Conservation (phyloP, 1,140 invertebrate genomes). For the Diachasma alloeum region DNA sequence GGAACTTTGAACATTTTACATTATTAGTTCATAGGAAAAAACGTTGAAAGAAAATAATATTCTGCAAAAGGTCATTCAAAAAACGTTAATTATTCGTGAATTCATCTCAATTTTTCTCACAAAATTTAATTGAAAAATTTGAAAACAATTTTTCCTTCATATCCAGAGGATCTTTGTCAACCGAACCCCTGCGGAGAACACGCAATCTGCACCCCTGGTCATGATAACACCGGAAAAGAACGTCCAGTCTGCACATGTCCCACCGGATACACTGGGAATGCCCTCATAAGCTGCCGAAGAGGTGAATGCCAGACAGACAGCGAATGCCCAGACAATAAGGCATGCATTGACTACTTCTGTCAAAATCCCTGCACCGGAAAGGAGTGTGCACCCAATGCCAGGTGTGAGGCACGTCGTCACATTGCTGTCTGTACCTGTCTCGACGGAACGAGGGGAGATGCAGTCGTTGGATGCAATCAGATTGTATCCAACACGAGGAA, state of each 20-base stretch:
- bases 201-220: constrained; percentile 82
- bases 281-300: constrained; percentile 73
- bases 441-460: constrained; percentile 83
- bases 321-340: constrained; percentile 76
- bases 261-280: constrained; percentile 82
- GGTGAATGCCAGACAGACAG: constrained; percentile 79
- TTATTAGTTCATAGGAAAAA: too few species aligned
- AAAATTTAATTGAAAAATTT: too few species aligned
- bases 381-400: constrained; percentile 71
- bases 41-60: too few species aligned
- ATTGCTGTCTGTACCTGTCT: constrained; percentile 87
- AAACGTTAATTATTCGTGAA: too few species aligned
- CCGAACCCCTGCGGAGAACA: constrained; percentile 86
- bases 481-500: constrained; percentile 26
- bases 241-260: constrained; percentile 84
- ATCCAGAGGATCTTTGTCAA: constrained; percentile 78
- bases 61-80: too few species aligned
- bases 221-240: constrained; percentile 81
- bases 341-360: constrained; percentile 79
- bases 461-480: constrained; percentile 65
- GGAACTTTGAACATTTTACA: too few species aligned
- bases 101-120: too few species aligned
- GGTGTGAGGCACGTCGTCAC: constrained; percentile 78
- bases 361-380: constrained; percentile 77
- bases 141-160: background rate